phyloP scores from a whole-genome alignment of 1,140 invertebrate species.

The Marisa cornuarietis region DNA sequence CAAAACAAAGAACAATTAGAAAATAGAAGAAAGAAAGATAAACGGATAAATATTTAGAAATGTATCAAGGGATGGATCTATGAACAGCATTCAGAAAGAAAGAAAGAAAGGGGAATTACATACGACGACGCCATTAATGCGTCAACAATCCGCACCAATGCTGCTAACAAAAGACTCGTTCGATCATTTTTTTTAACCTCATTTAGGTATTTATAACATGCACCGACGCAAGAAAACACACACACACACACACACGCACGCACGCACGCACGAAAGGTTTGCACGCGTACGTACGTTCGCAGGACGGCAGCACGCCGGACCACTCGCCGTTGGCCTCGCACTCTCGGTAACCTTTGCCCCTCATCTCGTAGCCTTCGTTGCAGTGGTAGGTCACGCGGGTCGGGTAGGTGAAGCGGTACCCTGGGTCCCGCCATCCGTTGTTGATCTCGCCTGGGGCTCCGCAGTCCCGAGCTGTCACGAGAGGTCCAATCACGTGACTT shows the following conservation, averaged over 20 bases:
- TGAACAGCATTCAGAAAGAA: no score
- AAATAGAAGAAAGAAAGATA: no score
- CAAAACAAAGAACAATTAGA: no score
- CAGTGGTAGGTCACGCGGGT: constrained; percentile 93
- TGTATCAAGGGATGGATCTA: no score
- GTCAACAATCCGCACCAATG: no score
- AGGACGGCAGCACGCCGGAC: constrained; percentile 79
- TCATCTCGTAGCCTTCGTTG: constrained; percentile 89
- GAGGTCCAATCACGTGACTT: not conserved
- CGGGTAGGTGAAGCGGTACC: constrained; percentile 90
- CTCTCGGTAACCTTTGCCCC: constrained; percentile 82
- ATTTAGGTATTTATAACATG: no score
- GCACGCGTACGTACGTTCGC: constrained; percentile 72
- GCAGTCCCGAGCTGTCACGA: constrained; percentile 79
- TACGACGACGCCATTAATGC: no score
- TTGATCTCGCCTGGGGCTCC: constrained; percentile 86
- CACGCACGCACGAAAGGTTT: not conserved
- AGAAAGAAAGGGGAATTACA: no score
- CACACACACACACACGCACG: not conserved
- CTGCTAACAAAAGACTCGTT: no score
- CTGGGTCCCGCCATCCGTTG: constrained; percentile 86
- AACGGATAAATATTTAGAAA: no score
- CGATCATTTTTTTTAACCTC: no score
- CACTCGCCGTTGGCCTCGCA: constrained; percentile 88
- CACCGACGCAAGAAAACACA: no score